Conservation (phyloP, 2,888 invertebrate species). For the Formica aserva region DNA sequence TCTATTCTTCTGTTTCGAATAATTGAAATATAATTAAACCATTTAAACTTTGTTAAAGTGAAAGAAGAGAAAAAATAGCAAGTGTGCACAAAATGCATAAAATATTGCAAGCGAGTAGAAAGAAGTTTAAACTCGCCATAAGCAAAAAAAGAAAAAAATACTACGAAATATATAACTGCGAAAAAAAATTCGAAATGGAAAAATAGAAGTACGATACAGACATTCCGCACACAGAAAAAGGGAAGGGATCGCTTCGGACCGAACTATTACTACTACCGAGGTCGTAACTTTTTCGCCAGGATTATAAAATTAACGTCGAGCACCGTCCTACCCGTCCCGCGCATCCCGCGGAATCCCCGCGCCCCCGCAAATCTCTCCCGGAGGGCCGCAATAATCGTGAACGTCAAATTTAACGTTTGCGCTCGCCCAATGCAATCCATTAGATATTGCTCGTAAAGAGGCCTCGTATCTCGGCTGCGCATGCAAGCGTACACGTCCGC, state of each 20-base stretch:
- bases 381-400: slow-evolving; percentile 84
- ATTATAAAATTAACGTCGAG: slow-evolving; percentile 84
- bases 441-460: slow-evolving; percentile 86
- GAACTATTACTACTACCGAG: slow-evolving; percentile 58
- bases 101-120: slow-evolving; percentile 11
- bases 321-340: slow-evolving; percentile 49
- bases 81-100: slow-evolving; percentile 26
- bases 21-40: neutral
- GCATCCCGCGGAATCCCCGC: slow-evolving; percentile 21
- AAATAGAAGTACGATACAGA: slow-evolving; percentile 8
- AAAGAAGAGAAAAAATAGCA: neutral
- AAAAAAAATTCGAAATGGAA: slow-evolving; percentile 44
- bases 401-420: slow-evolving; percentile 85
- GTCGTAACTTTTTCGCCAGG: slow-evolving; percentile 81
- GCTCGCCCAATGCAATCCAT: slow-evolving; percentile 84
- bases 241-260: slow-evolving; percentile 56
- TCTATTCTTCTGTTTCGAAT: neutral
- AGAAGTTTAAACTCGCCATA: slow-evolving; percentile 24
- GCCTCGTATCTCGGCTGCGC: slow-evolving; percentile 81
- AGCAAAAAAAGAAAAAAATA: slow-evolving; percentile 29
- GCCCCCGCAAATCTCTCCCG: slow-evolving; percentile 61
- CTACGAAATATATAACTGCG: too few relatives aligned
- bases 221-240: slow-evolving; percentile 50
- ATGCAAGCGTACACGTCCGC: slow-evolving; percentile 63
- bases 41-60: slow-evolving; percentile 27